Evolutionary conservation across 2,888 invertebrate genomes (phyloP).

Genomic region (Tuberolachnus salignus): DNA sequence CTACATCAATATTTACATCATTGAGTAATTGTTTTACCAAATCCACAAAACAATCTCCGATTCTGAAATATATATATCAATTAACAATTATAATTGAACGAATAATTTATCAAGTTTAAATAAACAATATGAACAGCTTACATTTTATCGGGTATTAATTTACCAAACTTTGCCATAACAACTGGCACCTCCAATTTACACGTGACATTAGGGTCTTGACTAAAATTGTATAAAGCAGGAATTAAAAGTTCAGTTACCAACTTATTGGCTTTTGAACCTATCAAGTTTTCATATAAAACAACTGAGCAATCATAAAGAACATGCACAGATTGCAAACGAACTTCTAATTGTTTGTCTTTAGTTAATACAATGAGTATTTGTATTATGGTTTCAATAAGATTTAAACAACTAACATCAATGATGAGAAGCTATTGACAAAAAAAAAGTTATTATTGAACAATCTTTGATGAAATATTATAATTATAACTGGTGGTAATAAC

Average conservation of each 20-base stretch:
- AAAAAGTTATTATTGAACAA: neutral
- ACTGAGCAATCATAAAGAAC: slow-evolving; percentile 41
- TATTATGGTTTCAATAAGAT: slow-evolving; percentile 40
- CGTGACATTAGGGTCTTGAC: slow-evolving; percentile 13
- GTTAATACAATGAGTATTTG: slow-evolving; percentile 23
- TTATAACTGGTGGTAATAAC: neutral
- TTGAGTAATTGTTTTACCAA: slow-evolving; percentile 36
- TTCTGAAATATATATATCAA: slow-evolving; percentile 10
- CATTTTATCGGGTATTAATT: slow-evolving; percentile 26
- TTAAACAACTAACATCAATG: slow-evolving; percentile 18
- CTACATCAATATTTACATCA: slow-evolving; percentile 32
- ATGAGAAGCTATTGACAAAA: slow-evolving; percentile 21
- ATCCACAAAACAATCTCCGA: slow-evolving; percentile 32
- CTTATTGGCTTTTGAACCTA: slow-evolving; percentile 23
- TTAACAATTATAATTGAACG: neutral
- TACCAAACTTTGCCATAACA: slow-evolving; percentile 38
- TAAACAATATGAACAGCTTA: slow-evolving; percentile 24
- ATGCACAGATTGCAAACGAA: slow-evolving; percentile 6
- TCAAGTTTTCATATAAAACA: slow-evolving; percentile 25
- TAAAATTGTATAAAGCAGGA: slow-evolving; percentile 22
- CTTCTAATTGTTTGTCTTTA: slow-evolving; percentile 32
- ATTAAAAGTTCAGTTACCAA: slow-evolving; percentile 32
- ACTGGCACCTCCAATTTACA: slow-evolving; percentile 20
- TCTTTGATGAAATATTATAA: neutral
- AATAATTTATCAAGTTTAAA: neutral